Evolutionary conservation across 2,888 invertebrate genomes (phyloP).

Genomic region (Drosophila conformis): DNA sequence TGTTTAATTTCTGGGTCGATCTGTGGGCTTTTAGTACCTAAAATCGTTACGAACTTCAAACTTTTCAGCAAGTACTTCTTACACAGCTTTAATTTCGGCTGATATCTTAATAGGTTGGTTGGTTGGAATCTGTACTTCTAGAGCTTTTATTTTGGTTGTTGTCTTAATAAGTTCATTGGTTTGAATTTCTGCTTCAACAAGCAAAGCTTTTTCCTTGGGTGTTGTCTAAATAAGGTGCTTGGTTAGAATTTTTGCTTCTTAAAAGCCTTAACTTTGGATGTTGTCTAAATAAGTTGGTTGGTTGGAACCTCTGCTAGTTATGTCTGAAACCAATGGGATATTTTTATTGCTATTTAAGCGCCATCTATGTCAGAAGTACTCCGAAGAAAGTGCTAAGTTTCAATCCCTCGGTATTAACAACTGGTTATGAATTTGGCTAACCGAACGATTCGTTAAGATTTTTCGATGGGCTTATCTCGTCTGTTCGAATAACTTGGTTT

Average conservation of each 20-base stretch:
- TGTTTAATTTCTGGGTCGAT: background rate
- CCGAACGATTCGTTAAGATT: background rate
- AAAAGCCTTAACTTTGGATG: background rate
- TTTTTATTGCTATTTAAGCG: background rate
- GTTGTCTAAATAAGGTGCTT: background rate
- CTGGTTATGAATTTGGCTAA: background rate
- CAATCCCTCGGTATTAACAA: no score
- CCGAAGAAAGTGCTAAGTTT: background rate
- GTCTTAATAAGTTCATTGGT: background rate
- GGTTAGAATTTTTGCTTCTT: background rate
- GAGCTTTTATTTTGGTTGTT: background rate
- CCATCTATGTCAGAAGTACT: constrained; percentile 1
- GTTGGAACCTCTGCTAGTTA: background rate
- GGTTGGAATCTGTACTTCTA: background rate
- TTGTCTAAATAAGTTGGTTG: constrained; percentile 1
- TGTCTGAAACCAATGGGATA: background rate
- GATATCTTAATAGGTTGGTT: background rate
- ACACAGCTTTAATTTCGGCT: no score
- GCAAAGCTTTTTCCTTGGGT: no score
- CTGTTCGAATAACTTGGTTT: background rate
- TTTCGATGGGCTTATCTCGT: no score
- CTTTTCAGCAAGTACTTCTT: background rate
- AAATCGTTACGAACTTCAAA: background rate
- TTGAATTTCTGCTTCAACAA: background rate
- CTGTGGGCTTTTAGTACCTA: background rate